These are phyloP conservation scores for Labeo rohita DNA, from an alignment of 2,113 vertebrate species.

Conservation along the genomic window DNA sequence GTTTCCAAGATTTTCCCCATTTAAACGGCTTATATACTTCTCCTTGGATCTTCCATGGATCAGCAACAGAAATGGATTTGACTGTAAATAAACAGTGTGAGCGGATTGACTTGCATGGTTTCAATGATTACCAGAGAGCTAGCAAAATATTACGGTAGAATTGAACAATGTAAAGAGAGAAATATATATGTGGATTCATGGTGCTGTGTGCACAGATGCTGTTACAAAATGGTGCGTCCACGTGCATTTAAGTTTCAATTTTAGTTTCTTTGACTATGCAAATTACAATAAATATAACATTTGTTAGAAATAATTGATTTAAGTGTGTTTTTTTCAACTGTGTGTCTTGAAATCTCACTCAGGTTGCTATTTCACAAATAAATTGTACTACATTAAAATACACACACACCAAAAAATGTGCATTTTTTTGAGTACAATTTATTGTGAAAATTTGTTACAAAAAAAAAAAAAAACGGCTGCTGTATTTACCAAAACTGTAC, in stretches of 20 bases:
- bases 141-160: conserved; percentile 2
- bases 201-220: background rate
- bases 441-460: too few species aligned
- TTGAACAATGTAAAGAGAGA: conserved; percentile 15
- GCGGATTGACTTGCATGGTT: conserved; percentile 24
- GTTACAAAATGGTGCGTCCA: background rate
- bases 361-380: background rate
- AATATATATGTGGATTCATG: background rate
- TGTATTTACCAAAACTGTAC: too few species aligned
- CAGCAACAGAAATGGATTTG: conserved; percentile 7
- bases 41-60: background rate
- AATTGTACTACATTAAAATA: background rate
- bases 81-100: conserved; percentile 22
- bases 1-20: conserved; percentile 22
- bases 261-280: background rate
- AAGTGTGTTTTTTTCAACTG: background rate
- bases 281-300: conserved; percentile 26
- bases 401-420: too few species aligned
- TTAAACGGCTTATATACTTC: conserved; percentile 30
- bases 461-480: too few species aligned
- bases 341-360: background rate
- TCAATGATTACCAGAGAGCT: conserved; percentile 36
- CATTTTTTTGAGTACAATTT: too few species aligned
- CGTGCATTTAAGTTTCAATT: background rate
- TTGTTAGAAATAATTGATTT: background rate